Percentiles rank a stretch among this genome's conserved stretches.
Conservation (phyloP, 2,888 invertebrate genomes). For the Abrostola tripartita region DNA sequence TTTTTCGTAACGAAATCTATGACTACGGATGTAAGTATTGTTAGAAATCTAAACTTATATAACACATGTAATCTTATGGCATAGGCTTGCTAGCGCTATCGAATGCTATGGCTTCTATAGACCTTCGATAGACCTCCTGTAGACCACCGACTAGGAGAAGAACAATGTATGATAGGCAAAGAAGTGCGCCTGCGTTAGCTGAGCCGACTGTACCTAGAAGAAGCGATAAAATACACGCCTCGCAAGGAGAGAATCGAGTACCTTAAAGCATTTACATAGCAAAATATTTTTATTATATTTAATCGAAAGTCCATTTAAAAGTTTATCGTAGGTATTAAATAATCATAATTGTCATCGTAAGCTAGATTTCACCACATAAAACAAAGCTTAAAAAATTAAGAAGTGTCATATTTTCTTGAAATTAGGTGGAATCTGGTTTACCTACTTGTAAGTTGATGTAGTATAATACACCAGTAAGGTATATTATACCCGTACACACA, state of each 20-base stretch:
- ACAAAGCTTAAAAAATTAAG: too few species aligned
- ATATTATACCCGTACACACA: background rate
- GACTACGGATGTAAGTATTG: conserved; percentile 12
- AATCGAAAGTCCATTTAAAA: conserved; percentile 33
- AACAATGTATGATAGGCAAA: background rate
- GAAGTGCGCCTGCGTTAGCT: conserved; percentile 1
- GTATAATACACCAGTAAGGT: too few species aligned
- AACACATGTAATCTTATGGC: background rate
- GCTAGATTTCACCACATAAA: background rate
- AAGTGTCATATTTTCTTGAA: too few species aligned
- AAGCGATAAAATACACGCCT: conserved; percentile 17
- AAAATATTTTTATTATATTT: conserved; percentile 20
- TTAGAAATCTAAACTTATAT: conserved; percentile 10
- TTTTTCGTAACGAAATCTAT: conserved; percentile 26
- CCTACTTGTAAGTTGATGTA: too few species aligned
- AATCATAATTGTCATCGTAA: background rate
- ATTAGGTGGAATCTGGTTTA: too few species aligned
- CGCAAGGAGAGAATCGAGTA: conserved; percentile 31
- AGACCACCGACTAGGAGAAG: background rate
- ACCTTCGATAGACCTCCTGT: background rate
- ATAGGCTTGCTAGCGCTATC: conserved; percentile 25
- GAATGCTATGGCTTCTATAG: background rate
- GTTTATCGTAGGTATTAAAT: conserved; percentile 3
- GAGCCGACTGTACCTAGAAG: conserved; percentile 10
- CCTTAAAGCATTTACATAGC: conserved; percentile 27